Conservation (phyloP, 2,888 invertebrate genomes). For the Galerucella nymphaeae region DNA sequence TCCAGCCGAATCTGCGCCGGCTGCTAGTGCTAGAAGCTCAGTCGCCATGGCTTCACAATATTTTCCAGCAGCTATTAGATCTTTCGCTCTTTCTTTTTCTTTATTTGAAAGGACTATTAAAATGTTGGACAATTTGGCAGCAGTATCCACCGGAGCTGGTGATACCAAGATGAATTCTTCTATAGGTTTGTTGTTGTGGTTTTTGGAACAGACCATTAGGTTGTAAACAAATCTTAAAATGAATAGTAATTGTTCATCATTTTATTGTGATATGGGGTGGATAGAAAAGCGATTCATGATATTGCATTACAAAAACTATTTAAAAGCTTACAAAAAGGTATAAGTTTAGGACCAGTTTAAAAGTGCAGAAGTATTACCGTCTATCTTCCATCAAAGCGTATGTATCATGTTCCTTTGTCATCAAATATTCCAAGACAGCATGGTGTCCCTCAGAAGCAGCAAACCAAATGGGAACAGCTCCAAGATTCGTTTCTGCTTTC, state of each 20-base stretch:
- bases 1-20: conserved; percentile 94
- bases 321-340: too few species aligned
- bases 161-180: conserved; percentile 98
- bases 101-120: conserved; percentile 89
- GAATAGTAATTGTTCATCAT: neutral
- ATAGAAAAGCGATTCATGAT: too few species aligned
- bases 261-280: neutral
- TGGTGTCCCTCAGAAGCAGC: conserved; percentile 98
- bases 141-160: conserved; percentile 98
- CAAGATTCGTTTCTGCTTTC: conserved; percentile 93
- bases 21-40: conserved; percentile 91
- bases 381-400: conserved; percentile 97
- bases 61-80: conserved; percentile 93
- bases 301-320: neutral
- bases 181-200: conserved; percentile 94
- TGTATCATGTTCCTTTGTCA: conserved; percentile 98
- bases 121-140: conserved; percentile 95
- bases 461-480: conserved; percentile 97
- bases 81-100: conserved; percentile 98
- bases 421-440: conserved; percentile 92
- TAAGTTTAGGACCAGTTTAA: too few species aligned
- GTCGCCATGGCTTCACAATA: conserved; percentile 99
- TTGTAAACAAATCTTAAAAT: conserved; percentile 86
- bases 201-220: conserved; percentile 97
- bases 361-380: conserved; percentile 64